Percentiles rank a stretch among this genome's conserved stretches.
These are phyloP conservation scores for Panurus biarmicus DNA, from an alignment of 2,113 vertebrate species.

Conservation along the genomic window DNA sequence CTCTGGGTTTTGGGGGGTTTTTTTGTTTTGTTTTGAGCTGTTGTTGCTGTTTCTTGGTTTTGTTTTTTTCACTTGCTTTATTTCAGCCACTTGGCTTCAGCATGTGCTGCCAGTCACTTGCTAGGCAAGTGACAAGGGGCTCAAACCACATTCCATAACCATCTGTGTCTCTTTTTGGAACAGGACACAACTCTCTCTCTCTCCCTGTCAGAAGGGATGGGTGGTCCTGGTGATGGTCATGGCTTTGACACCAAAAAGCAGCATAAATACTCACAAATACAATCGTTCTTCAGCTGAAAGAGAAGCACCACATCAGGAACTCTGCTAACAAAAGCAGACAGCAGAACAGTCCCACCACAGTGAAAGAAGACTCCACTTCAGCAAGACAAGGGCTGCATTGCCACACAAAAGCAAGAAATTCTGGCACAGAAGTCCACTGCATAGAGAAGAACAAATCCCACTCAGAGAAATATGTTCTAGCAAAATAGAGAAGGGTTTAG, in stretches of 20 bases:
- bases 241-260: not conserved
- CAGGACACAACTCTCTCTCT: accelerated
- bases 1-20: too few relatives aligned
- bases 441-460: not conserved
- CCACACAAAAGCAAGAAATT: not conserved
- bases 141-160: not conserved
- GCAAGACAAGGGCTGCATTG: not conserved
- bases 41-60: not conserved
- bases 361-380: not conserved
- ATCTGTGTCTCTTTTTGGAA: not conserved
- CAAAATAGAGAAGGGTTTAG: not conserved
- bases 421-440: too few relatives aligned
- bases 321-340: not conserved
- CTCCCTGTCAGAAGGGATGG: not conserved
- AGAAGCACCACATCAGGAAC: not conserved
- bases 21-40: not conserved
- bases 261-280: not conserved
- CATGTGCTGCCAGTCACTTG: not conserved
- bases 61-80: not conserved
- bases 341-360: too few relatives aligned
- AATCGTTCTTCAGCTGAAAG: not conserved
- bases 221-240: not conserved
- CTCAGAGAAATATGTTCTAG: not conserved
- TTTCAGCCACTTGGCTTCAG: not conserved
- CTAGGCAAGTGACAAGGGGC: not conserved